Percentiles rank a stretch among this genome's conserved stretches.
Evolutionary conservation across 2,888 invertebrate species (phyloP).

Genomic region (Zelleria hepariella): DNA sequence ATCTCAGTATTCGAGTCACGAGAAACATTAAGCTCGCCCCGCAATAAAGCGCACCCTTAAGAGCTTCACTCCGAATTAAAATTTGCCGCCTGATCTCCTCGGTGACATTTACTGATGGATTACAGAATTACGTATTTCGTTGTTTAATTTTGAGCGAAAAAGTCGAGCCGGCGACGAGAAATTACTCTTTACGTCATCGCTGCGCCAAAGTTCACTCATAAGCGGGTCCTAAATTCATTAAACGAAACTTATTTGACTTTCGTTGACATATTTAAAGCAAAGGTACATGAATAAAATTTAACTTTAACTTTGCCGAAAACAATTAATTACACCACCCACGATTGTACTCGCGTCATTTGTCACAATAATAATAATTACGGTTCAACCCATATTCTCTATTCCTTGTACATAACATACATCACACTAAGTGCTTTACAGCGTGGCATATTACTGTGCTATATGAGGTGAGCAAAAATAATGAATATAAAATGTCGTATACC

Average conservation of each 20-base stretch:
- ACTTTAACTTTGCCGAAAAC: neutral
- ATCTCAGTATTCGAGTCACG: conserved; percentile 68
- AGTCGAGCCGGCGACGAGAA: conserved; percentile 10
- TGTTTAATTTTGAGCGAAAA: conserved; percentile 15
- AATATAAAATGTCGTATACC: conserved; percentile 48
- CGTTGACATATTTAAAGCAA: neutral
- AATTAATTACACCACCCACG: neutral
- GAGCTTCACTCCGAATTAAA: conserved; percentile 66
- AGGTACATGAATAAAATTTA: neutral
- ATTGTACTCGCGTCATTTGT: neutral
- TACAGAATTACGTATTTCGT: conserved; percentile 41
- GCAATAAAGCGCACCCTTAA: conserved; percentile 65
- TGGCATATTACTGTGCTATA: conserved; percentile 28
- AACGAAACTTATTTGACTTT: neutral
- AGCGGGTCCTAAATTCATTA: conserved; percentile 1
- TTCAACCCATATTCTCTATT: neutral
- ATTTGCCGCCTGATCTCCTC: conserved; percentile 62
- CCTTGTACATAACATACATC: conserved; percentile 18
- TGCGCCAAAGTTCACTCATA: conserved; percentile 4
- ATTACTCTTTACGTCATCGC: conserved; percentile 21
- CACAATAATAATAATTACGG: neutral
- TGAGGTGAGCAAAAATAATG: conserved; percentile 31
- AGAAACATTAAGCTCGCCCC: conserved; percentile 64
- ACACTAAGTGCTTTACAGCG: conserved; percentile 23
- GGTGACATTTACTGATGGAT: conserved; percentile 62